A percentile compares a stretch with the other conserved stretches of the same genome.
phyloP scores from a whole-genome alignment of 2,797 vertebrate genomes.

The Etheostoma perlongum region DNA sequence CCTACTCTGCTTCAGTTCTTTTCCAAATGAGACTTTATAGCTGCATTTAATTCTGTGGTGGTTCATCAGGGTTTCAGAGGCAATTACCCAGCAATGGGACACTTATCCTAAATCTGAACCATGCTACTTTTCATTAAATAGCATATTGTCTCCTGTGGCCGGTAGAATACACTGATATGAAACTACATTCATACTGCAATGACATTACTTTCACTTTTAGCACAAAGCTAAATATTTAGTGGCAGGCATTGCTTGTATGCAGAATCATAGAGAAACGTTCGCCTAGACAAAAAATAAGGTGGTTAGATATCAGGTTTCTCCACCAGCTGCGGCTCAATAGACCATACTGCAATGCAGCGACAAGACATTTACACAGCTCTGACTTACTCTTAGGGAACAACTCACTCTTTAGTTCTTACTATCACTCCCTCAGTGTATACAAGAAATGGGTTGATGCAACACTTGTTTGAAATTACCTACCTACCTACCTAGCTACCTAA shows the following conservation, averaged over 20 bases:
- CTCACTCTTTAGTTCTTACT: neutral
- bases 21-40: conserved; percentile 63
- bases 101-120: conserved; percentile 69
- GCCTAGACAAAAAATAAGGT: conserved; percentile 7
- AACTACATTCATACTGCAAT: conserved; percentile 41
- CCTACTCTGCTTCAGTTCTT: conserved; percentile 54
- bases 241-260: neutral
- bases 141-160: conserved; percentile 66
- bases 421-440: neutral
- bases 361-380: conserved; percentile 18
- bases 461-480: neutral
- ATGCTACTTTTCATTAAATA: conserved; percentile 75
- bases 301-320: conserved; percentile 4
- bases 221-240: conserved; percentile 7
- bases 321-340: conserved; percentile 3
- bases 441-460: conserved; percentile 2
- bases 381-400: conserved; percentile 9
- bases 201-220: conserved; percentile 13
- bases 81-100: conserved; percentile 69
- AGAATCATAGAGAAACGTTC: conserved; percentile 3
- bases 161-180: conserved; percentile 57
- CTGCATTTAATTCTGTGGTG: conserved; percentile 60
- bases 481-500: neutral
- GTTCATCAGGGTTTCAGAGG: conserved; percentile 69
- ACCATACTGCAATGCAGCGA: conserved; percentile 20